phyloP scores from a whole-genome alignment of 2,797 vertebrate species.

The Pseudomugil gertrudae region DNA sequence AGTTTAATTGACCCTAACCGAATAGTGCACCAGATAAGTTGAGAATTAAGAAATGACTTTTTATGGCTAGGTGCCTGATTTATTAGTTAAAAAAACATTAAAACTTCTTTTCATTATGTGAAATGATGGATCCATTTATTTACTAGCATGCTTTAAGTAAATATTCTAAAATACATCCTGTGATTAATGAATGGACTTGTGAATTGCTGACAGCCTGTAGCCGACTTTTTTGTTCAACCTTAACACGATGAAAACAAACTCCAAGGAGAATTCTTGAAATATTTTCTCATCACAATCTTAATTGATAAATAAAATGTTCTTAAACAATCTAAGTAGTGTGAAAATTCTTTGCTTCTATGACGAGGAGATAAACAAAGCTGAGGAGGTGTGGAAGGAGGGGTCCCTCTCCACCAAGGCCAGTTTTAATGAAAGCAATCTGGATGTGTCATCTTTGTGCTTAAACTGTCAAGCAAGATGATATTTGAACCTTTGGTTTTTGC shows the following conservation, averaged over 20 bases:
- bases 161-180: background rate
- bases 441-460: background rate
- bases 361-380: background rate
- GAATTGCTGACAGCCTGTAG: conserved; percentile 6
- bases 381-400: too few relatives aligned
- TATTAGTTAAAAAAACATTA: background rate
- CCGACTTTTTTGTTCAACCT: conserved; percentile 15
- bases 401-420: background rate
- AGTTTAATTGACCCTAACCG: conserved; percentile 9
- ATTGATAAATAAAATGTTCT: conserved; percentile 1
- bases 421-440: background rate
- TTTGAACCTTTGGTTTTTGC: background rate
- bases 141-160: background rate
- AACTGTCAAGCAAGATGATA: background rate
- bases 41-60: conserved; percentile 1
- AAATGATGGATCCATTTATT: background rate
- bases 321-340: background rate
- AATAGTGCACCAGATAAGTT: background rate
- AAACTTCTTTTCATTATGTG: background rate
- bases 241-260: background rate
- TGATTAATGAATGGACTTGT: conserved; percentile 4
- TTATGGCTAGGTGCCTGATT: background rate
- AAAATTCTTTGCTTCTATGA: background rate
- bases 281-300: conserved; percentile 6
- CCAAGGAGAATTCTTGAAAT: background rate